phyloP scores from a whole-genome alignment of 2,113 vertebrate genomes.

The Zosterops lateralis region DNA sequence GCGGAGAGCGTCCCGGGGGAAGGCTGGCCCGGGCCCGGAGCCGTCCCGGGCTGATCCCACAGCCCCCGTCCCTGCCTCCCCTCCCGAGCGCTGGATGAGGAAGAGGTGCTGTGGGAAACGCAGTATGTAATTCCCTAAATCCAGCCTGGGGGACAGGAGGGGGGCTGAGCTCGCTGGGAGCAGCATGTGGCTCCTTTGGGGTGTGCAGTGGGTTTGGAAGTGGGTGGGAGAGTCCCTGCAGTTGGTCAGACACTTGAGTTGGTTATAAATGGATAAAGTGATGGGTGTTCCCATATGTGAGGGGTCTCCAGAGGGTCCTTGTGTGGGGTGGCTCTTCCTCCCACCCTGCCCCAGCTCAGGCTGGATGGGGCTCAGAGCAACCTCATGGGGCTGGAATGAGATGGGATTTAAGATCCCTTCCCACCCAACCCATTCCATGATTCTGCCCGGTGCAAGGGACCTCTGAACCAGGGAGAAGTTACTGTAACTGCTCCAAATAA shows the following conservation, averaged over 20 bases:
- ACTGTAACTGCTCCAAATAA: not conserved
- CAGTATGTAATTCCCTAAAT: not conserved
- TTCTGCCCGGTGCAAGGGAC: not conserved
- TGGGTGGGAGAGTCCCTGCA: not conserved
- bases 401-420: not conserved
- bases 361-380: not conserved
- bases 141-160: rapidly evolving
- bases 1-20: not conserved
- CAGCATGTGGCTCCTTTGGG: rapidly evolving
- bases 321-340: not conserved
- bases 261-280: rapidly evolving
- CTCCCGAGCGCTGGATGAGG: not conserved
- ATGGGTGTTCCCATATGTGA: rapidly evolving
- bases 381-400: not conserved
- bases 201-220: rapidly evolving
- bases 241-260: rapidly evolving
- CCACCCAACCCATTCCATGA: not conserved
- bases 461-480: not conserved
- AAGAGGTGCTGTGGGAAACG: constrained; percentile 4
- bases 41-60: rapidly evolving
- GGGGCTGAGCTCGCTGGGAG: not conserved
- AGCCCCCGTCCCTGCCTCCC: rapidly evolving
- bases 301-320: not conserved
- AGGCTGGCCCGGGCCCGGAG: rapidly evolving
- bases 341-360: rapidly evolving